phyloP scores from a whole-genome alignment of 2,888 invertebrate genomes.

The Nomada ferruginata region DNA sequence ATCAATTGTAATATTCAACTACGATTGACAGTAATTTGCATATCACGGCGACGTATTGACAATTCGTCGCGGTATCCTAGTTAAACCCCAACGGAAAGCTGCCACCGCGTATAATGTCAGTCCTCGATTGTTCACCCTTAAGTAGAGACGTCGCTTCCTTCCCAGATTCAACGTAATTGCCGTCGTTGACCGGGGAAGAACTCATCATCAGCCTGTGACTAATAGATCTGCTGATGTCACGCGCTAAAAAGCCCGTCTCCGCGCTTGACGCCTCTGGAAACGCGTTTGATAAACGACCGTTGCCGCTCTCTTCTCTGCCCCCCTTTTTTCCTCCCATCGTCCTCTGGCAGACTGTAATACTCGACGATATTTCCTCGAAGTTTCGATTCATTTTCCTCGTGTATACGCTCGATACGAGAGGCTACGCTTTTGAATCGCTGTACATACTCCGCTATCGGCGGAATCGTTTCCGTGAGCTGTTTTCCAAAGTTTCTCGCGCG shows the following conservation, averaged over 20 bases:
- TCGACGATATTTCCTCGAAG: background rate
- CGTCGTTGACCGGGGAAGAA: constrained; percentile 14
- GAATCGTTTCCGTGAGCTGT: background rate
- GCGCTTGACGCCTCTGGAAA: constrained; percentile 12
- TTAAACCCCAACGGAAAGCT: constrained; percentile 56
- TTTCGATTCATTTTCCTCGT: constrained; percentile 1
- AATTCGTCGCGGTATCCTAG: constrained; percentile 54
- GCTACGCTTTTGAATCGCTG: background rate
- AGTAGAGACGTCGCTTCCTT: constrained; percentile 53
- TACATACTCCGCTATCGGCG: background rate
- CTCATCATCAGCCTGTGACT: constrained; percentile 58
- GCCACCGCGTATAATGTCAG: constrained; percentile 38
- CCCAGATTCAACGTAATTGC: constrained; percentile 59
- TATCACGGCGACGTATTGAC: background rate
- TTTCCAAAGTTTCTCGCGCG: background rate
- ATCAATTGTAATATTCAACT: no score
- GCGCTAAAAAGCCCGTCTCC: constrained; percentile 60
- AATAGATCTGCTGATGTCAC: constrained; percentile 71
- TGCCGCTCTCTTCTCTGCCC: background rate
- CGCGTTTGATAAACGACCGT: constrained; percentile 23
- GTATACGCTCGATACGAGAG: background rate
- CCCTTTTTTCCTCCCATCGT: background rate
- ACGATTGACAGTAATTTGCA: no score
- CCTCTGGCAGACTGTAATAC: background rate
- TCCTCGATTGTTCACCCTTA: constrained; percentile 44